phyloP scores from a whole-genome alignment of 1,140 invertebrate genomes.

The Euglossa dilemma region DNA sequence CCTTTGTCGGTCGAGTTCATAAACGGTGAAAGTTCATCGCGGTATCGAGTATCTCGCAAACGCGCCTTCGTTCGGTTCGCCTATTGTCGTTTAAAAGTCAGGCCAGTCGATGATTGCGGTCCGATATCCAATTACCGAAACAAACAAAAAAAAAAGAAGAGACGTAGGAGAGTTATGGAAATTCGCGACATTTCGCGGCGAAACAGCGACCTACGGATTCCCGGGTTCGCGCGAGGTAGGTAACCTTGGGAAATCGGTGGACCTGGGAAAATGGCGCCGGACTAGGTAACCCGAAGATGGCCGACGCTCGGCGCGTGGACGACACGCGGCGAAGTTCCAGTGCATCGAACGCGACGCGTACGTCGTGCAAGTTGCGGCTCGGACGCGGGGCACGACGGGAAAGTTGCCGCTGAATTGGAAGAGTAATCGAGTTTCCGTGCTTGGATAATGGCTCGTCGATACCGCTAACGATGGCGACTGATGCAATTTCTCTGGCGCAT shows the following conservation, averaged over 20 bases:
- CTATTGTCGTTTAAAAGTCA: neutral
- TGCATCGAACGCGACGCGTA: slow-evolving; percentile 3
- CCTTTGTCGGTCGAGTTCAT: no score
- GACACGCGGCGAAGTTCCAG: neutral
- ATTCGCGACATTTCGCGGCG: no score
- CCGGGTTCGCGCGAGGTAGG: neutral
- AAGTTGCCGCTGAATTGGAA: slow-evolving; percentile 43
- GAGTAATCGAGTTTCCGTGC: slow-evolving; percentile 51
- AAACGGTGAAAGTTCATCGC: neutral
- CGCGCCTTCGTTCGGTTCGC: neutral
- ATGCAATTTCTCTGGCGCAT: slow-evolving; percentile 33
- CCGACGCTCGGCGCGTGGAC: no score
- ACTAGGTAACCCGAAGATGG: neutral
- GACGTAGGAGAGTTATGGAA: no score
- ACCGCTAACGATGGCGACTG: slow-evolving; percentile 21
- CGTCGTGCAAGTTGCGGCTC: neutral
- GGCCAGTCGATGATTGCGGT: neutral
- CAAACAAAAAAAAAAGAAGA: no score
- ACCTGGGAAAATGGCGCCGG: neutral
- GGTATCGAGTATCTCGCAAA: neutral
- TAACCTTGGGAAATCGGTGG: no score
- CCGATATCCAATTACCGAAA: neutral
- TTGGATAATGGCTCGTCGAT: slow-evolving; percentile 52
- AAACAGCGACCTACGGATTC: no score
- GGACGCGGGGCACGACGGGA: neutral